Conservation (phyloP, 2,113 vertebrate species). For the Erythrolamprus reginae region DNA sequence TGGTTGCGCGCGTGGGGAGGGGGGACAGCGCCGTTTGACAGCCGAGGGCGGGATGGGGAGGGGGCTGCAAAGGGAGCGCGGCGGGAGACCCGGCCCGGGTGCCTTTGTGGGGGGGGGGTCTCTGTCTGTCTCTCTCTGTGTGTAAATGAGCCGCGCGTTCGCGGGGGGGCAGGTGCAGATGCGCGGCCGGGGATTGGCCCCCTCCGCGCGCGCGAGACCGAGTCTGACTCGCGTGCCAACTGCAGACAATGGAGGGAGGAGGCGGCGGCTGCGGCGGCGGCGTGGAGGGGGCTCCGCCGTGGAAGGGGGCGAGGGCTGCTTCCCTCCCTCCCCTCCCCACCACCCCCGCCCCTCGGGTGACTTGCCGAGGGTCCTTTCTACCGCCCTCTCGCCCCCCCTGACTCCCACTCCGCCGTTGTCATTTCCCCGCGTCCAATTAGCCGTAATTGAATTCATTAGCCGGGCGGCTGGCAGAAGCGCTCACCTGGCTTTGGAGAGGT, state of each 20-base stretch:
- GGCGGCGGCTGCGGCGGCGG: background rate
- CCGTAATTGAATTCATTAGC: background rate
- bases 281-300: slow-evolving; percentile 22
- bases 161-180: background rate
- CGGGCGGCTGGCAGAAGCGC: background rate
- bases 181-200: slow-evolving; percentile 19
- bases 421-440: background rate
- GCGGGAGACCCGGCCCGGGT: background rate
- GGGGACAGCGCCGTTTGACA: slow-evolving; percentile 57
- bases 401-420: background rate
- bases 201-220: background rate
- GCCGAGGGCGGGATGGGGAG: slow-evolving; percentile 37
- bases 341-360: background rate
- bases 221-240: slow-evolving; percentile 26
- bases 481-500: background rate
- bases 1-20: no score
- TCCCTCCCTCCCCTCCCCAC: background rate
- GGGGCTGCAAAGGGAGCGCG: slow-evolving; percentile 45
- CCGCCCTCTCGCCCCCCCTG: no score
- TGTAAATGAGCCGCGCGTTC: background rate
- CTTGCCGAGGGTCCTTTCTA: background rate
- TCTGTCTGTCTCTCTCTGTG: no score
- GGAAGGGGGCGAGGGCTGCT: background rate
- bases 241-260: slow-evolving; percentile 59
- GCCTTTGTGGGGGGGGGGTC: no score